Evolutionary conservation across 1,140 invertebrate genomes (phyloP), one percentile per base, ranked within the genome.

Genomic region (Drosophila sp.): DNA sequence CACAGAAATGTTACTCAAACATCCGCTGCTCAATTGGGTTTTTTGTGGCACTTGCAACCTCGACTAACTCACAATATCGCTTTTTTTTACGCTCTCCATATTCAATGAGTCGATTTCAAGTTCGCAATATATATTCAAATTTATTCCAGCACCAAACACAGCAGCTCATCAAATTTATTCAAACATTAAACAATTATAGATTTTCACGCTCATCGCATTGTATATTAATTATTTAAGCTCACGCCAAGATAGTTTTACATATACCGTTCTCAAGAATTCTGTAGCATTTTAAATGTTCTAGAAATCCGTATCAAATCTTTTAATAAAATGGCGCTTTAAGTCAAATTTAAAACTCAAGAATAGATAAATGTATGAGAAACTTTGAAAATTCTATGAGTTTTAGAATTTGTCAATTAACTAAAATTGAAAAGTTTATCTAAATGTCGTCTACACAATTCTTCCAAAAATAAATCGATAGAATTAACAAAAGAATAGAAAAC

Each of bases 11-110:
- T 34, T 56, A 16, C n/a, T 53, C 14, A 65, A 56, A 65, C 51
- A 65, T 65, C 62, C 62, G 62, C 40, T 56, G 38, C 62, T 46
- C 50, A 65, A 56, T 56, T 41, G 29, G 46, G 46, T 50, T 50
- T 50, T 36, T 36, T 38, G 50, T 53, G 50, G 50, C 50, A 53
- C 50, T 53, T 53, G 50, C 29, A 65, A 56, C 62, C 62, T 65
- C 29, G 53, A 40, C 38, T 16, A 18, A 40, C 18, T 29, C 32
- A 38, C 40, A n/a, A 27, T 11, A 25, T 14, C 41, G 8, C 40
- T 7, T 8, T 25, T 45, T 25, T 45, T 4, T 2, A 21, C 11
- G 43, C 43, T 21, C 43, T 25, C 0, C 6, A 6, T 7, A 45
- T 45, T 38, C 36, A 38, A n/a, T 13, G 36, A 13, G 2, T 38